These are phyloP conservation scores for Calycopis cecrops DNA, from an alignment of 1,140 invertebrate species.

Conservation along the genomic window DNA sequence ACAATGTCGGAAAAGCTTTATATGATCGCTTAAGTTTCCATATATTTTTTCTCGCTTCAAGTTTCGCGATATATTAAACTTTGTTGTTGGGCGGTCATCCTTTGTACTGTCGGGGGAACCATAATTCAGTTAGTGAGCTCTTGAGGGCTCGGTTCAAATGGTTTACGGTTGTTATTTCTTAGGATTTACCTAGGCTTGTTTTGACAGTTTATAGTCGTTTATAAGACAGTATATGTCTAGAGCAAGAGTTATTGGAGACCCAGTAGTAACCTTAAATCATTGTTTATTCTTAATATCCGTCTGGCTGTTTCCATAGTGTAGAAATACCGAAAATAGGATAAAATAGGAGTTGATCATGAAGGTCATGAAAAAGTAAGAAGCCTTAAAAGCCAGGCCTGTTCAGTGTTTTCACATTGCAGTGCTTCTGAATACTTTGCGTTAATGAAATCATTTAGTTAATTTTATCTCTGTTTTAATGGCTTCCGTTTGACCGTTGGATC, in stretches of 20 bases:
- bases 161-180: not conserved
- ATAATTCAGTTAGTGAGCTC: constrained; percentile 18
- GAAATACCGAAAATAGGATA: too few relatives aligned
- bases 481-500: too few relatives aligned
- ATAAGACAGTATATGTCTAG: constrained; percentile 5
- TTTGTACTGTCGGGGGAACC: constrained; percentile 7
- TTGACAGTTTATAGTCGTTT: constrained; percentile 11
- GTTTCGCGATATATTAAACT: constrained; percentile 19
- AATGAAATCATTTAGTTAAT: too few relatives aligned
- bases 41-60: constrained; percentile 17
- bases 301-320: too few relatives aligned
- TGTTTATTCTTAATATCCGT: not conserved
- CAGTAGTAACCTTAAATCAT: not conserved
- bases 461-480: too few relatives aligned
- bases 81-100: constrained; percentile 15
- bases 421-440: too few relatives aligned
- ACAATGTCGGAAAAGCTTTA: not conserved
- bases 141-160: constrained; percentile 4
- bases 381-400: too few relatives aligned
- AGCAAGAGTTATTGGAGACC: not conserved
- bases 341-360: too few relatives aligned
- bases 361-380: too few relatives aligned
- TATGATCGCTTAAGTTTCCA: constrained; percentile 6
- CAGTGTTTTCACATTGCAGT: too few relatives aligned
- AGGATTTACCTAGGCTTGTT: constrained; percentile 7